phyloP scores from a whole-genome alignment of 2,113 vertebrate species.

The Symphodus melops region DNA sequence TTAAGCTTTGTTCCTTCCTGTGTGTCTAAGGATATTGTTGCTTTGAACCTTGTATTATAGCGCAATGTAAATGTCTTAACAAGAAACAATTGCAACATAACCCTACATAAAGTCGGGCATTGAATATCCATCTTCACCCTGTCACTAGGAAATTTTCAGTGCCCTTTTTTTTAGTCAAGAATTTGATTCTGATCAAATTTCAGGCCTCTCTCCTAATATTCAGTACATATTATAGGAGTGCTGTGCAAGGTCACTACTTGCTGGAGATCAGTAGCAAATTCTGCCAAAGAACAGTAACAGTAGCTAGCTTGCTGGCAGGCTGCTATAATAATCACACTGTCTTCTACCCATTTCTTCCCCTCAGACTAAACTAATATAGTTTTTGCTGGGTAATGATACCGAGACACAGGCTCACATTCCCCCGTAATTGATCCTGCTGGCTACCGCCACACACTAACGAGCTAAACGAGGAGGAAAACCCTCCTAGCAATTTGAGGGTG shows the following conservation, averaged over 20 bases:
- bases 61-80: too few species aligned
- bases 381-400: conserved; percentile 82
- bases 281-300: conserved; percentile 59
- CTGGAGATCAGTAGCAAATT: conserved; percentile 63
- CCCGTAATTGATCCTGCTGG: conserved; percentile 82
- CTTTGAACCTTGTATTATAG: neutral
- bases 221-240: conserved; percentile 39
- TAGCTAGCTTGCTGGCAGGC: conserved; percentile 58
- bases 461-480: conserved; percentile 81
- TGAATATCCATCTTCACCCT: conserved; percentile 4
- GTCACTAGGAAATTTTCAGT: conserved; percentile 23
- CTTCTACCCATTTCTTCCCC: conserved; percentile 72
- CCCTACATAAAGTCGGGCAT: conserved; percentile 16
- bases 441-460: conserved; percentile 79
- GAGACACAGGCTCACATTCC: conserved; percentile 78
- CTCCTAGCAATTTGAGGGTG: conserved; percentile 67
- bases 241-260: conserved; percentile 31
- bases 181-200: conserved; percentile 60
- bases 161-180: conserved; percentile 46
- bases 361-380: conserved; percentile 81
- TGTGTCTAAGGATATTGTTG: neutral
- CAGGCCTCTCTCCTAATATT: too few species aligned
- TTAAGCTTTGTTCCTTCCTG: too few species aligned
- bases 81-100: conserved; percentile 2
- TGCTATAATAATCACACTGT: conserved; percentile 64